phyloP scores from a whole-genome alignment of 2,113 vertebrate species.

The Sinocyclocheilus anophthalmus region DNA sequence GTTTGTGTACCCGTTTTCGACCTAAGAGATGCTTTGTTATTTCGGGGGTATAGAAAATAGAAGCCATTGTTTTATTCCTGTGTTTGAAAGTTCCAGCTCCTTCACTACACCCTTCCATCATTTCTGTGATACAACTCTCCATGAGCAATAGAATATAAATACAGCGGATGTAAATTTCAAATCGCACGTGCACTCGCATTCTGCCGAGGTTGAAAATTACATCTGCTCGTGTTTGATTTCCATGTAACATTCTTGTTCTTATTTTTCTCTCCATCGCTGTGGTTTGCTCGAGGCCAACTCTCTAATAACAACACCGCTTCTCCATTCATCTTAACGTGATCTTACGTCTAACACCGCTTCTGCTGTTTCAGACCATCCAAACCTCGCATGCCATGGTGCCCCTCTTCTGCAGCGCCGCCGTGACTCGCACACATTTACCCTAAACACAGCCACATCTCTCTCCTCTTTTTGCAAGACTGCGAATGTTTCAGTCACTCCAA shows the following conservation, averaged over 20 bases:
- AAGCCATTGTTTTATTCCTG: constrained; percentile 41
- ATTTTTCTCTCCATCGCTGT: constrained; percentile 11
- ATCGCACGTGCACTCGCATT: constrained; percentile 24
- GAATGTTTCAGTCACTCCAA: constrained; percentile 99
- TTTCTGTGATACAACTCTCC: constrained; percentile 25
- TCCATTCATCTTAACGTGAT: constrained; percentile 67
- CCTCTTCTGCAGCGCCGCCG: constrained; percentile 70
- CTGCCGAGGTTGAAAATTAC: constrained; percentile 52
- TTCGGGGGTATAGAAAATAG: constrained; percentile 49
- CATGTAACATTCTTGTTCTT: constrained; percentile 25
- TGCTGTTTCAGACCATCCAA: constrained; percentile 70
- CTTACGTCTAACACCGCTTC: constrained; percentile 65
- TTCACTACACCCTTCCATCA: constrained; percentile 28
- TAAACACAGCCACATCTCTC: constrained; percentile 63
- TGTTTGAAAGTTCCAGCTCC: constrained; percentile 53
- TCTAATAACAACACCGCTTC: constrained; percentile 70
- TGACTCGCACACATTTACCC: constrained; percentile 62
- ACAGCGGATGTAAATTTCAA: constrained; percentile 54
- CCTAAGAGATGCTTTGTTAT: constrained; percentile 50
- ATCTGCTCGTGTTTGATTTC: constrained; percentile 35
- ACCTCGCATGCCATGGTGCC: constrained; percentile 84
- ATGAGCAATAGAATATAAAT: constrained; percentile 33
- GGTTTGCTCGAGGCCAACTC: constrained; percentile 69
- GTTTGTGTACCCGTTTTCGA: constrained; percentile 36
- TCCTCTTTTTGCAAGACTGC: constrained; percentile 90